Percentiles rank a stretch among this genome's conserved stretches.
Evolutionary conservation across 2,797 vertebrate species (phyloP).

Genomic region (Microcaecilia unicolor): DNA sequence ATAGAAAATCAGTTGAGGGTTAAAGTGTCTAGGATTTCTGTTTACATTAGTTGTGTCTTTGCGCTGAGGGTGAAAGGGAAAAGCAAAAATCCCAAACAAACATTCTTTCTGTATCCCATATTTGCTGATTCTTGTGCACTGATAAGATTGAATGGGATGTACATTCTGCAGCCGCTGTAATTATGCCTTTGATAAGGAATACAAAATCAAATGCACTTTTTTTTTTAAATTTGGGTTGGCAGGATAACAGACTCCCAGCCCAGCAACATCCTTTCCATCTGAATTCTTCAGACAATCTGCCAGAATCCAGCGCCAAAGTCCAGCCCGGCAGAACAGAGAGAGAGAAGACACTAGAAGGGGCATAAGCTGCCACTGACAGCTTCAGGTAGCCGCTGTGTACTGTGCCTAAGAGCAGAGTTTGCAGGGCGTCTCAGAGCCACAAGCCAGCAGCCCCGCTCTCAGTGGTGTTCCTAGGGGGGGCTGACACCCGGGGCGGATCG

Average conservation of each 20-base stretch:
- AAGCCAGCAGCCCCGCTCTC: too few species aligned
- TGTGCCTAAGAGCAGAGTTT: too few species aligned
- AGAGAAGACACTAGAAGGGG: conserved; percentile 49
- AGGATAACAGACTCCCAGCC: conserved; percentile 63
- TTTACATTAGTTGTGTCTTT: not conserved
- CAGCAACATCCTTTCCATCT: conserved; percentile 45
- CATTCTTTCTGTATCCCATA: not conserved
- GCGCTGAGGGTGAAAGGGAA: not conserved
- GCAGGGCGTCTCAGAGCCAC: too few species aligned
- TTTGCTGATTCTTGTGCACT: not conserved
- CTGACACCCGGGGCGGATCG: too few species aligned
- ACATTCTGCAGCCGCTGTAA: not conserved
- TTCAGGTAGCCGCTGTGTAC: conserved; percentile 56
- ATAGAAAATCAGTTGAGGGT: not conserved
- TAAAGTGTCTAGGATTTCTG: not conserved
- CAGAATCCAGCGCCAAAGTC: conserved; percentile 45
- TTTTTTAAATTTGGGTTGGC: conserved; percentile 11
- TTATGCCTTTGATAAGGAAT: not conserved
- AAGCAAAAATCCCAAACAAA: not conserved
- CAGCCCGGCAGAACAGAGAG: conserved; percentile 57
- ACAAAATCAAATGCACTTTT: not conserved
- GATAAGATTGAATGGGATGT: not conserved
- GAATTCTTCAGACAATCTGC: conserved; percentile 54
- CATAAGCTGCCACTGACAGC: conserved; percentile 76
- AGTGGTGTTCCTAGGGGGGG: too few species aligned